Evolutionary conservation across 2,113 vertebrate genomes (phyloP).

Genomic region (Chiloscyllium plagiosum): DNA sequence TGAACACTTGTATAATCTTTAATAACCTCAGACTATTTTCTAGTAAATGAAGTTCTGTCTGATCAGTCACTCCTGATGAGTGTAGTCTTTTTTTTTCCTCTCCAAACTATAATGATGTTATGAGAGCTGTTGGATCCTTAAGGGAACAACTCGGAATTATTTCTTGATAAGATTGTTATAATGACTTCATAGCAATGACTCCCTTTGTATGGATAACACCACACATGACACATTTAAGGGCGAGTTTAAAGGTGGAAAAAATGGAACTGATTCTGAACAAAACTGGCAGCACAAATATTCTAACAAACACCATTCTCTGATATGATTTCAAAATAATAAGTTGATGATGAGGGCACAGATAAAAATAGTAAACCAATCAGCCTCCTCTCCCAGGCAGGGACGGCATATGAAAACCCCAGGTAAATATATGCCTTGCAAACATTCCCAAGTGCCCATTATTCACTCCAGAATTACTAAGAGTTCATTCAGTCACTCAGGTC

Average conservation of each 20-base stretch:
- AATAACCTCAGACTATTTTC: neutral
- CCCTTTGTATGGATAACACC: neutral
- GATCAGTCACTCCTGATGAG: neutral
- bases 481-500: neutral
- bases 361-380: neutral
- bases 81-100: neutral
- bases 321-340: neutral
- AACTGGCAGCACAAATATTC: neutral
- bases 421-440: neutral
- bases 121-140: neutral
- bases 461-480: neutral
- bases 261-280: neutral
- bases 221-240: neutral
- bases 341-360: neutral
- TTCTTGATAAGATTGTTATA: neutral
- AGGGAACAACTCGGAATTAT: neutral
- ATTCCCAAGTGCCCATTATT: neutral
- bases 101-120: neutral
- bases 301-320: neutral
- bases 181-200: neutral
- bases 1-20: neutral
- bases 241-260: neutral
- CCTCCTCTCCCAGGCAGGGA: neutral
- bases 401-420: neutral
- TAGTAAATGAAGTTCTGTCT: neutral